Base-by-base conservation (phyloP, 2,797 vertebrate genomes). In the Megalops cyprinoides region DNA sequence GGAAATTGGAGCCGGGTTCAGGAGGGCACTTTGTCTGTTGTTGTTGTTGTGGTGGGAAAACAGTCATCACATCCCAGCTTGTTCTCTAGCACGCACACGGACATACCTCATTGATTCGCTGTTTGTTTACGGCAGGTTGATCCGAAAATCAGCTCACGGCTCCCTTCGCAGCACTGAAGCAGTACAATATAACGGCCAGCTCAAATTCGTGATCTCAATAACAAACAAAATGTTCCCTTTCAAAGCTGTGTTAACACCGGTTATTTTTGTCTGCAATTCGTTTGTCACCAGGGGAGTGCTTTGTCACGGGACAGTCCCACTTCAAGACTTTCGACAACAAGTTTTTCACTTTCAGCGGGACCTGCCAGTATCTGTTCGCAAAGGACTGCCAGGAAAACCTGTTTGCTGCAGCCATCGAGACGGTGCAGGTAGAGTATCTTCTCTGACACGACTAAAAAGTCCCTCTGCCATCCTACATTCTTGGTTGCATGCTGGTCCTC, bases 241-340 rank as follows among this genome's bases (percentile, higher is more conserved):
- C 23, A 62, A 51, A 39, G 56, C 71, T 15, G 74, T 53, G 25
- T 76, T 23, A 53, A 74, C 42, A 2, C 39, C 67, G 4, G 23
- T 18, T n/a, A 1, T 60, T 56, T 73, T 3, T 65, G 15, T 76
- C 1, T 31, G 58, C 79, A 0, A n/a, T 86, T 0, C 84, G 84
- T 84, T 56, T 84, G 1, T 87, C 23, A 86, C 39, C 82, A 99
- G 98, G 97, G 10, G 97, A 98, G 84, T 99, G 98, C 87, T 93
- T 97, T 53, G 95, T 99, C 89, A 96, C 96, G 0, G 98, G 98
- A 48, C 98, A 99, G 74, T 96, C 97, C 58, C 98, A 99, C 92
- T 99, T 97, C 91, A 99, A 99, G 91, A 97, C 95, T 74, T 99
- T 99, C 71, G 98, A 99, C 86, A 93, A 96, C 93, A 98, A 95